These are phyloP conservation scores for Eufriesea mexicana DNA, from an alignment of 1,140 invertebrate genomes.

Conservation along the genomic window DNA sequence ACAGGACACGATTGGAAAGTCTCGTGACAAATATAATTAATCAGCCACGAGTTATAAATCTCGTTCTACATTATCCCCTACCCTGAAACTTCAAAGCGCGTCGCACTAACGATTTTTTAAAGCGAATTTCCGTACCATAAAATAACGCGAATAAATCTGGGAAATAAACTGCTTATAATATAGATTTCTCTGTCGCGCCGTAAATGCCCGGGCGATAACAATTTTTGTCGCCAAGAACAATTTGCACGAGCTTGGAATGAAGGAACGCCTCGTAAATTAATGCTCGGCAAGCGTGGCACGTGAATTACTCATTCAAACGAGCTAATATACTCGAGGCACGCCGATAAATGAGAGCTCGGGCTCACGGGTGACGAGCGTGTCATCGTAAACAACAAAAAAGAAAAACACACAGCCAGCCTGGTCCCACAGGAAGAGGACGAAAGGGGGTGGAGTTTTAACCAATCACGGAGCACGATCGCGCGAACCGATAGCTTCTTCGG, in stretches of 20 bases:
- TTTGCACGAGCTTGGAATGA: neutral
- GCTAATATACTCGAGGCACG: neutral
- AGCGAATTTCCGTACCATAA: neutral
- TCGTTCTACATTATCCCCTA: too few species aligned
- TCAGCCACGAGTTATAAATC: too few species aligned
- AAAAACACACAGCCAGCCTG: neutral
- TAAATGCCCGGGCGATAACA: neutral
- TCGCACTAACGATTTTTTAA: neutral
- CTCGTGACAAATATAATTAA: too few species aligned
- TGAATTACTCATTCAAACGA: neutral
- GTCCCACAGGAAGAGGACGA: too few species aligned
- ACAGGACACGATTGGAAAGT: too few species aligned
- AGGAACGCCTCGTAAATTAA: neutral
- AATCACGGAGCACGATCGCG: too few species aligned
- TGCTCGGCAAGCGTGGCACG: neutral
- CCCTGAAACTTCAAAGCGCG: neutral
- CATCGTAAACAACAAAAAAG: neutral
- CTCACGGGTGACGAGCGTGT: neutral
- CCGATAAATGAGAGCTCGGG: neutral
- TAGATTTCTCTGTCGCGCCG: neutral
- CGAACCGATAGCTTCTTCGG: too few species aligned
- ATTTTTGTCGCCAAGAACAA: constrained; percentile 1
- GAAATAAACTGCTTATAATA: neutral
- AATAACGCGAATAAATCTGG: neutral
- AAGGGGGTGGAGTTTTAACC: too few species aligned